Evolutionary conservation across 1,140 invertebrate species (phyloP).

Genomic region (Philopotamus ludificatus): DNA sequence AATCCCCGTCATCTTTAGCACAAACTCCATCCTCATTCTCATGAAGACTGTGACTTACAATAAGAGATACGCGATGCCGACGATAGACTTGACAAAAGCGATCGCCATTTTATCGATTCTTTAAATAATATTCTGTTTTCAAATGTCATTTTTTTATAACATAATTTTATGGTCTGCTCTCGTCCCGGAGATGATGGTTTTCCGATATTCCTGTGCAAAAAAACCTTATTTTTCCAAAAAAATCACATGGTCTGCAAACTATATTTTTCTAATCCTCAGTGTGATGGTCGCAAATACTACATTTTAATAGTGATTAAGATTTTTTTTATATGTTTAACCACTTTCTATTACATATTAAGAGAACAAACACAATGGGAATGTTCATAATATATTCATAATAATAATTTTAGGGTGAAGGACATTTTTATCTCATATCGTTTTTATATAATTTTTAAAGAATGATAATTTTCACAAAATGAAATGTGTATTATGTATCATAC

Average conservation of each 20-base stretch:
- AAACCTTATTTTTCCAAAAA: no score
- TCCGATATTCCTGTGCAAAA: no score
- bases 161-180: no score
- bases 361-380: neutral
- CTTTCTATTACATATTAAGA: conserved; percentile 2
- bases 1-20: no score
- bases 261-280: conserved; percentile 19
- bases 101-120: no score
- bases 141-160: no score
- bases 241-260: conserved; percentile 14
- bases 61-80: no score
- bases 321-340: conserved; percentile 12
- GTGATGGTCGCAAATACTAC: conserved; percentile 15
- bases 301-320: neutral
- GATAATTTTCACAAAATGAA: conserved; percentile 17
- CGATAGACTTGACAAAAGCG: no score
- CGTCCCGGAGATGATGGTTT: no score
- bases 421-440: neutral
- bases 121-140: no score
- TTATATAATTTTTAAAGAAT: conserved; percentile 10
- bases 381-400: neutral
- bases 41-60: no score
- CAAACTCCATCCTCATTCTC: no score
- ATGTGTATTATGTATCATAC: conserved; percentile 42
- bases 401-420: conserved; percentile 4